These are phyloP conservation scores for Lophius americanus DNA, from an alignment of 2,797 vertebrate species.

Conservation along the genomic window DNA sequence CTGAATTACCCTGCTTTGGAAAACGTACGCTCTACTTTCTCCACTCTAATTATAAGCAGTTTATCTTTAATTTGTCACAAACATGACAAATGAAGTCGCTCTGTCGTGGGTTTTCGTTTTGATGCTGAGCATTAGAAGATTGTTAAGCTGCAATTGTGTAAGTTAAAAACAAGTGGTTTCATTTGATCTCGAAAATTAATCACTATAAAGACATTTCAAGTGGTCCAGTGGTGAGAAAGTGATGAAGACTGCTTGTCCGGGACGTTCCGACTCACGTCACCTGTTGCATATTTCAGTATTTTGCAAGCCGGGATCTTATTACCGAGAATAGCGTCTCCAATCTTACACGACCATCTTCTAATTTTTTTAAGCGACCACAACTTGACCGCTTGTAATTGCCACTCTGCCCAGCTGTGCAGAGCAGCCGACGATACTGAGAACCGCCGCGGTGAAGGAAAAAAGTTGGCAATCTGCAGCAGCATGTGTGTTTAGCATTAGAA, in stretches of 20 bases:
- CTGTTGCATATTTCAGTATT: slow-evolving; percentile 30
- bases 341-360: slow-evolving; percentile 33
- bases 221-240: background rate
- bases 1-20: background rate
- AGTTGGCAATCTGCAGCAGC: slow-evolving; percentile 50
- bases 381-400: slow-evolving; percentile 56
- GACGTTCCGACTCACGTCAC: slow-evolving; percentile 1
- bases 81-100: background rate
- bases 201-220: background rate
- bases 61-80: background rate
- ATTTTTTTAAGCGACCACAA: slow-evolving; percentile 37
- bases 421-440: slow-evolving; percentile 47
- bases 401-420: slow-evolving; percentile 61
- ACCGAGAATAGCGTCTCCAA: slow-evolving; percentile 47
- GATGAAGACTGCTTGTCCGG: slow-evolving; percentile 12
- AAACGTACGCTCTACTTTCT: background rate
- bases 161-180: background rate
- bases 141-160: background rate
- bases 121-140: background rate
- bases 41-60: background rate
- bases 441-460: slow-evolving; percentile 35
- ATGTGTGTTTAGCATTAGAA: slow-evolving; percentile 72
- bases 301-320: slow-evolving; percentile 52
- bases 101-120: background rate
- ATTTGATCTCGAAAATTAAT: background rate